Base-by-base conservation (phyloP, 2,113 vertebrate species). In the Acanthochromis polyacanthus region DNA sequence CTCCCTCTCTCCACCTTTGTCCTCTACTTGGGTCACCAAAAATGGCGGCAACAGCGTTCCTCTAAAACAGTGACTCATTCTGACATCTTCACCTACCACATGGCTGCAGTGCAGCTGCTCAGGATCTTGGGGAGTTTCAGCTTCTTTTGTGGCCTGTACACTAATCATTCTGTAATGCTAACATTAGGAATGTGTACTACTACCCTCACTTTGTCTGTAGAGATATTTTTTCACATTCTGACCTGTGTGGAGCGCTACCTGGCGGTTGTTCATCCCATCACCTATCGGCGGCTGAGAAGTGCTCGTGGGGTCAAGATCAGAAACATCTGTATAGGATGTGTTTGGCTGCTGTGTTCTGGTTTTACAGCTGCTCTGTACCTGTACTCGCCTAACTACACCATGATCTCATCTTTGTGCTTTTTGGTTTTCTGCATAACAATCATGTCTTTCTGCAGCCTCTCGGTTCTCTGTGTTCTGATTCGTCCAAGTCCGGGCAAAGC, bases 161-260 rank as follows among this genome's bases (percentile, higher is more conserved):
- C 2, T 1, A 0, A 25, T 1, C 1, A 10, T 5, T 1, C 3
- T 4, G 0, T 4, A 2, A 9, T 59, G 6, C 0, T 1, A 6
- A 0, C 0, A 0, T 5, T 2, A 0, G 81, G 65, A 2, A 0
- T 20, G 2, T 3, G 0, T 9, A 0, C 10, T 15, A 20, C 0
- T 4, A 6, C 1, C 0, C 0, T 43, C 2, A 23, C 4, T 1
- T n/a, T 3, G 0, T 0, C 5, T 0, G 75, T 32, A 17, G 10
- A 51, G 17, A 1, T 1, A 3, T 2, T 58, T 1, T 53, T 79
- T 10, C 66, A 79, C 1, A 0, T 75, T 32, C 32, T 82, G 0
- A 67, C 58, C 57, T 85, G 78, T 32, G 58, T 60, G 23, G 69
- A 73, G 69, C 68, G 16, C 36, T 85, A 86, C 77, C 8, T 85